These are phyloP conservation scores for Odontamblyopus rebecca DNA, from an alignment of 2,797 vertebrate species.

Conservation along the genomic window DNA sequence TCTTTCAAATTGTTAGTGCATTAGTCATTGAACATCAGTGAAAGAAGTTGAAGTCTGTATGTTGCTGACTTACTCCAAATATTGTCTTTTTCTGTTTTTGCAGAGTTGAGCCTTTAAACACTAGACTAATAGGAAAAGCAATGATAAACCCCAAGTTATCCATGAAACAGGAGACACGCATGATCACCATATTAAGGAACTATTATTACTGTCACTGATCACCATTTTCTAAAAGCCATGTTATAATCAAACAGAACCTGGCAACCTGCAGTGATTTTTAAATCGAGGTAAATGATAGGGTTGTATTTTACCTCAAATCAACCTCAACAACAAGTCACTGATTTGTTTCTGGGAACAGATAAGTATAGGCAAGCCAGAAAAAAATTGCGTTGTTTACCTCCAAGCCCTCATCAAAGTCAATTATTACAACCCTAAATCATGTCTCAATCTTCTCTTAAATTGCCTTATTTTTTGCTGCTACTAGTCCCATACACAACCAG, in stretches of 20 bases:
- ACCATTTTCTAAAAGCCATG: slow-evolving; percentile 28
- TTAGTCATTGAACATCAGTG: too few relatives aligned
- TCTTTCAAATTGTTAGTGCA: too few relatives aligned
- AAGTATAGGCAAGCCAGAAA: slow-evolving; percentile 14
- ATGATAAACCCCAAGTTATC: slow-evolving; percentile 12
- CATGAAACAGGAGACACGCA: neutral
- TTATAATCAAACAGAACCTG: slow-evolving; percentile 19
- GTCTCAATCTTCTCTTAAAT: slow-evolving; percentile 35
- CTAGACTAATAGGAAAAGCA: neutral
- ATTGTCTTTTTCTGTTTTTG: slow-evolving; percentile 12
- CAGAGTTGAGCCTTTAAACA: slow-evolving; percentile 32
- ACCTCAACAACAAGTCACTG: slow-evolving; percentile 11
- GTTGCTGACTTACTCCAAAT: too few relatives aligned
- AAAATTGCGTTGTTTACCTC: slow-evolving; percentile 32
- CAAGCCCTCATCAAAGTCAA: slow-evolving; percentile 38
- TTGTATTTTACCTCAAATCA: slow-evolving; percentile 32
- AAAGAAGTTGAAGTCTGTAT: too few relatives aligned
- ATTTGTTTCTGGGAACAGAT: slow-evolving; percentile 27
- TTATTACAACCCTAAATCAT: slow-evolving; percentile 49
- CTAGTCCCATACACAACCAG: neutral
- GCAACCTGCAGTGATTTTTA: slow-evolving; percentile 38
- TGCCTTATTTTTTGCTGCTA: slow-evolving; percentile 8
- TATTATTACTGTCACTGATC: slow-evolving; percentile 31
- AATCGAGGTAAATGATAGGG: slow-evolving; percentile 2
- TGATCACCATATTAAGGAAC: slow-evolving; percentile 19